phyloP scores from a whole-genome alignment of 1,140 invertebrate genomes.

The Penaeus indicus region DNA sequence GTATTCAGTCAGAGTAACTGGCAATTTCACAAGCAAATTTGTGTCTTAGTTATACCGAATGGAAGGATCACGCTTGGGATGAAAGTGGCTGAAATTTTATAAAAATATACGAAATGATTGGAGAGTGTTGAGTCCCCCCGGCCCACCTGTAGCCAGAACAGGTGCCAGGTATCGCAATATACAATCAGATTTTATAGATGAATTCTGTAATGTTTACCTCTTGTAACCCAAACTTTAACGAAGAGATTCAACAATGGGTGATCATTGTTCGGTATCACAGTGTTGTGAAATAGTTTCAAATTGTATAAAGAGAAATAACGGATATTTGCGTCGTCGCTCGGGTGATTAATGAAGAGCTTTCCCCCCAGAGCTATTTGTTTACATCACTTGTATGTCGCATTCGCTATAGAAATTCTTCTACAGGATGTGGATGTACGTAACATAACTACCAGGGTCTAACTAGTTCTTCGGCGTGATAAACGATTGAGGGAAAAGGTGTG shows the following conservation, averaged over 20 bases:
- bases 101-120: constrained; percentile 58
- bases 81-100: constrained; percentile 52
- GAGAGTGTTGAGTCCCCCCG: constrained; percentile 42
- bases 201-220: background rate
- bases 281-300: too few species aligned
- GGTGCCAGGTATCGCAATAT: constrained; percentile 47
- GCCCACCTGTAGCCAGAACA: constrained; percentile 63
- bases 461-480: background rate
- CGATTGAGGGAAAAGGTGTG: background rate
- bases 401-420: background rate
- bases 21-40: constrained; percentile 18
- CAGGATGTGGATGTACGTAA: background rate
- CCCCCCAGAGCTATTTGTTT: background rate
- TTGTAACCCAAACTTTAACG: background rate
- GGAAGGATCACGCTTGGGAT: constrained; percentile 37
- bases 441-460: background rate
- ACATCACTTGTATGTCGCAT: constrained; percentile 5
- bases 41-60: constrained; percentile 2
- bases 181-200: constrained; percentile 5
- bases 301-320: background rate
- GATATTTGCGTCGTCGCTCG: background rate
- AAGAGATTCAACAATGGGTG: background rate
- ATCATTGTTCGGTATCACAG: too few species aligned
- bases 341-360: constrained; percentile 4
- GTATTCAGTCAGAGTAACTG: constrained; percentile 57